These are phyloP conservation scores for Saccostrea echinata DNA, from an alignment of 1,140 invertebrate species.

Conservation along the genomic window DNA sequence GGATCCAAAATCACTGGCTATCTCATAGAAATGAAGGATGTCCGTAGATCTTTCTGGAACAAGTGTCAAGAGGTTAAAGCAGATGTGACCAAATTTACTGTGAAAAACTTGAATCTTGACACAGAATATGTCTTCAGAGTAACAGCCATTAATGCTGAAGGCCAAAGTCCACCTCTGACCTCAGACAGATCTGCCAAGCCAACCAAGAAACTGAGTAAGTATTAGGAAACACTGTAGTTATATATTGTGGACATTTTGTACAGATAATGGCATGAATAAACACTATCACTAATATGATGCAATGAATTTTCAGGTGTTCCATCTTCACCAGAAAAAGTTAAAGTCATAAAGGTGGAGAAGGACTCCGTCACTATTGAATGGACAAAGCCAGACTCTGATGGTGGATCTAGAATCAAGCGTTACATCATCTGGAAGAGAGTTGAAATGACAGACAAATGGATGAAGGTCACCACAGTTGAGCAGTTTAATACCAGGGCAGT, in stretches of 20 bases:
- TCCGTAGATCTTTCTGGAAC: constrained; percentile 66
- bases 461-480: constrained; percentile 83
- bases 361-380: constrained; percentile 94
- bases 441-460: constrained; percentile 69
- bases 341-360: constrained; percentile 79
- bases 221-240: not conserved
- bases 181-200: constrained; percentile 81
- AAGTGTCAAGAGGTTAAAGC: constrained; percentile 66
- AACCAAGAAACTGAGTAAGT: constrained; percentile 58
- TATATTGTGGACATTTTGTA: not conserved
- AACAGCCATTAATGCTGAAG: constrained; percentile 75
- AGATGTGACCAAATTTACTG: constrained; percentile 62
- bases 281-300: constrained; percentile 10
- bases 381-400: constrained; percentile 91
- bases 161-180: constrained; percentile 86
- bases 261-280: not conserved
- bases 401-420: constrained; percentile 89
- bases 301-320: constrained; percentile 88
- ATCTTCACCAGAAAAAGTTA: constrained; percentile 89
- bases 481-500: constrained; percentile 81
- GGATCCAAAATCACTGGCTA: constrained; percentile 82
- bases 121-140: constrained; percentile 97
- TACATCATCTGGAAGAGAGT: constrained; percentile 86
- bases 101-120: constrained; percentile 88
- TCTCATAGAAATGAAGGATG: constrained; percentile 87